Base-by-base conservation (phyloP, 2,113 vertebrate genomes). In the Mionectes macconnelli region DNA sequence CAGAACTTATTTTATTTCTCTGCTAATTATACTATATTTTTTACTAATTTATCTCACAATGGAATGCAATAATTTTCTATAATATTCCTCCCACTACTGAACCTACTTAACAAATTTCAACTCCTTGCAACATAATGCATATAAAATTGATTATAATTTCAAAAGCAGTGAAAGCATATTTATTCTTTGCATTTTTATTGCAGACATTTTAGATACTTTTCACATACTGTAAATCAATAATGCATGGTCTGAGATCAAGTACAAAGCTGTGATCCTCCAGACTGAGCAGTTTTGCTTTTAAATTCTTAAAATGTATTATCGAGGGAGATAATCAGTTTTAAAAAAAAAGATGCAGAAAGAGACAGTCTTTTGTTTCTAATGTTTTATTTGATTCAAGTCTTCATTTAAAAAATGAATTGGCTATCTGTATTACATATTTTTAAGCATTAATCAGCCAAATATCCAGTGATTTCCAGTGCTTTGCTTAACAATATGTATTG, bases 91-190 rank as follows among this genome's bases (percentile, higher is more conserved):
- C 89, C 70, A 92, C 91, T 85, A 55, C 80, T 94, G 95, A 93
- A 86, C 76, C 91, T 89, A 70, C 79, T 93, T 94, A 82, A 76
- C 31, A 85, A 85, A 93, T 92, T 84, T 69, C 73, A 91, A 59
- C 42, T 96, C 49, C 18, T 40, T 75, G 59, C 23, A 84, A 95
- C 20, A 63, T 73, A 81, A 75, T 68, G 80, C 70, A 78, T 66
- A 53, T 88, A 78, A 95, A 94, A 96, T 86, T 84, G 56, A 86
- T 96, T 96, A 87, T 90, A n/a, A 87, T 87, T 95, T 96, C 93
- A 93, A 91, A 95, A 85, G 30, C 35, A 87, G 30, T 63, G 72
- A 75, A 87, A 85, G 39, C 7, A 74, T 81, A 91, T 93, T 56
- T 50, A 73, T 84, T 87, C 73, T 92, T 91, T 82, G 40, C 21